These are phyloP conservation scores for Tetragnatha montana DNA, from an alignment of 2,888 invertebrate species.

Conservation along the genomic window DNA sequence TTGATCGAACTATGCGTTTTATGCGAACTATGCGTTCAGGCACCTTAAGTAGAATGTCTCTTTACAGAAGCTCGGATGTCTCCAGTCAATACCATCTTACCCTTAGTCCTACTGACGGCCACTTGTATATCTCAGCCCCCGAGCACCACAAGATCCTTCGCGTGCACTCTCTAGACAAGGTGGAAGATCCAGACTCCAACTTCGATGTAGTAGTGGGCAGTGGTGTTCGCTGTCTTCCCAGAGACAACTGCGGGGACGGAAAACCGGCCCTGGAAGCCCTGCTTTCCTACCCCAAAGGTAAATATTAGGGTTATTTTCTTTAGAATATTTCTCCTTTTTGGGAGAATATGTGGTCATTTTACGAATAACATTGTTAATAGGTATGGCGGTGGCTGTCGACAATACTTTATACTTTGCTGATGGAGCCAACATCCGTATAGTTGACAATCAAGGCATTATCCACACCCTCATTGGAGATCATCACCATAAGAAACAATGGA, in stretches of 20 bases:
- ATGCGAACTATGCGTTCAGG: no score
- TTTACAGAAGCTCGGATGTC: constrained; percentile 79
- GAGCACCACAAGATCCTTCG: constrained; percentile 95
- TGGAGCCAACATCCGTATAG: constrained; percentile 94
- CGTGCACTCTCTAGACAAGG: constrained; percentile 88
- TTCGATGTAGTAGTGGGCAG: constrained; percentile 97
- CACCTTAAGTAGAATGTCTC: not conserved
- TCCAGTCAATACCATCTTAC: constrained; percentile 98
- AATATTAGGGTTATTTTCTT: not conserved
- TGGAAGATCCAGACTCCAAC: constrained; percentile 90
- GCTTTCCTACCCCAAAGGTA: constrained; percentile 94
- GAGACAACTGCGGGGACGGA: constrained; percentile 97
- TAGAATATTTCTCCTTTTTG: no score
- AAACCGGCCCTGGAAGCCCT: constrained; percentile 94
- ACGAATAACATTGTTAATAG: constrained; percentile 74
- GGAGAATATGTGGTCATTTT: not conserved
- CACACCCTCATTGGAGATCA: constrained; percentile 81
- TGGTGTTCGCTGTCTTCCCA: constrained; percentile 93
- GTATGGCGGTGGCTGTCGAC: constrained; percentile 90
- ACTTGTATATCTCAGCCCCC: constrained; percentile 95
- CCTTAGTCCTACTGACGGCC: constrained; percentile 93
- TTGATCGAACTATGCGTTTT: no score
- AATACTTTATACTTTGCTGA: constrained; percentile 92
- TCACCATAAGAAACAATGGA: constrained; percentile 76
- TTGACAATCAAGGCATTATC: constrained; percentile 92